phyloP scores from a whole-genome alignment of 2,888 invertebrate species.

The Heliconius sara region DNA sequence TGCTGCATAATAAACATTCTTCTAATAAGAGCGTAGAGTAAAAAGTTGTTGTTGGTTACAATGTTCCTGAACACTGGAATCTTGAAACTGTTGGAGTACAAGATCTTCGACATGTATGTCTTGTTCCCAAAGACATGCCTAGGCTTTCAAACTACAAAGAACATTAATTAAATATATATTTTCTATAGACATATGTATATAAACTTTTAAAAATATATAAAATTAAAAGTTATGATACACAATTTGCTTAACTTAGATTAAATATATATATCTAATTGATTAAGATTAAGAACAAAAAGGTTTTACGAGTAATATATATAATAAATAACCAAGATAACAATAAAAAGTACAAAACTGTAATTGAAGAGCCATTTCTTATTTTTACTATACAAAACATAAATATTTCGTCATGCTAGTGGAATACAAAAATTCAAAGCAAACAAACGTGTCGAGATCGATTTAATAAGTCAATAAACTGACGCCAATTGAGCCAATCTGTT shows the following conservation, averaged over 20 bases:
- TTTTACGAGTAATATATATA: neutral
- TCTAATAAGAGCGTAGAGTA: neutral
- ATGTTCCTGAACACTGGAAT: constrained; percentile 27
- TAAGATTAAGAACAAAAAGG: neutral
- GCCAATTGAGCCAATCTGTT: constrained; percentile 70
- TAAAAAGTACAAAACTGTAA: neutral
- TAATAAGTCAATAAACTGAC: constrained; percentile 79
- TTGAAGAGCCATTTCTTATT: neutral
- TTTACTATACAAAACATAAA: too few relatives aligned
- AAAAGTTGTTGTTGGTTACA: constrained; percentile 26
- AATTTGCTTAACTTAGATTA: neutral
- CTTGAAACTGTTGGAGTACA: constrained; percentile 25
- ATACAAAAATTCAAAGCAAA: constrained; percentile 48
- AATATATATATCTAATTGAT: neutral
- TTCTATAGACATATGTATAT: neutral
- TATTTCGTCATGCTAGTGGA: constrained; percentile 37
- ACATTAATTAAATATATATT: neutral
- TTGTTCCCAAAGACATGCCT: constrained; percentile 1
- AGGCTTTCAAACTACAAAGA: constrained; percentile 3
- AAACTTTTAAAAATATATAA: neutral
- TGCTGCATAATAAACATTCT: neutral
- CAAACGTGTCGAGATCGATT: constrained; percentile 73
- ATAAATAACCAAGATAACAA: neutral
- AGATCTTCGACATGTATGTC: neutral
- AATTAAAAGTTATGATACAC: neutral